These are phyloP conservation scores for Pterocles burchelli DNA, from an alignment of 2,113 vertebrate genomes.

Conservation along the genomic window DNA sequence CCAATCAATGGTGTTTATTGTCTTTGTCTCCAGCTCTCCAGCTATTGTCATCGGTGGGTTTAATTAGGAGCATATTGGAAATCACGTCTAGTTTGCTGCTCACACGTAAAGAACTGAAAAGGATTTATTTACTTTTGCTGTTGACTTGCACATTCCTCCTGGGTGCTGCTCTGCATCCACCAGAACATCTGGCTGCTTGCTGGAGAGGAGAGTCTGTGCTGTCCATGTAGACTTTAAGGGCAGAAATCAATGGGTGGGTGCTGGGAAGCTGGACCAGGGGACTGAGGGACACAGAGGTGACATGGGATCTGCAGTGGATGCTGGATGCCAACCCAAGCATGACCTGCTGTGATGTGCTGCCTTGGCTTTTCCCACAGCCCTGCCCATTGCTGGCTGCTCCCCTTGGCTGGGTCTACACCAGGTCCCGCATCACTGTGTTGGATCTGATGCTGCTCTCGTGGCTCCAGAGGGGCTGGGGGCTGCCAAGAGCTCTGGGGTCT, in stretches of 20 bases:
- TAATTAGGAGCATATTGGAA: background rate
- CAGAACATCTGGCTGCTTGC: background rate
- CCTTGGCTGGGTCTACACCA: background rate
- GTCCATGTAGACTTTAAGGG: background rate
- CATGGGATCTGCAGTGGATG: background rate
- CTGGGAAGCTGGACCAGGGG: background rate
- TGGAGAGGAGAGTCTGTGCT: background rate
- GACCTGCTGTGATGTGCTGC: background rate
- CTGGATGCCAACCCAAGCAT: background rate
- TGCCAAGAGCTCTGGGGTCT: background rate
- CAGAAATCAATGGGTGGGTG: background rate
- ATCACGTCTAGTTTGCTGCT: background rate
- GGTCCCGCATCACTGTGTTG: background rate
- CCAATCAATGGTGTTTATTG: conserved; percentile 58
- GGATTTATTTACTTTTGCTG: background rate
- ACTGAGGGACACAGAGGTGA: background rate
- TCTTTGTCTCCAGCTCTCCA: conserved; percentile 10
- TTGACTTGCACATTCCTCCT: background rate
- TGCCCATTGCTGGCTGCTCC: background rate
- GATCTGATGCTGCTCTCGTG: background rate
- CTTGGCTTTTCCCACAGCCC: background rate
- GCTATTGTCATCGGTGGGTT: conserved; percentile 2
- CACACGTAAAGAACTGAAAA: background rate
- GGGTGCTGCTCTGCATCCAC: background rate
- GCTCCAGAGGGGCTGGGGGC: background rate